phyloP scores from a whole-genome alignment of 2,888 invertebrate genomes.

The Neoaliturus tenellus region DNA sequence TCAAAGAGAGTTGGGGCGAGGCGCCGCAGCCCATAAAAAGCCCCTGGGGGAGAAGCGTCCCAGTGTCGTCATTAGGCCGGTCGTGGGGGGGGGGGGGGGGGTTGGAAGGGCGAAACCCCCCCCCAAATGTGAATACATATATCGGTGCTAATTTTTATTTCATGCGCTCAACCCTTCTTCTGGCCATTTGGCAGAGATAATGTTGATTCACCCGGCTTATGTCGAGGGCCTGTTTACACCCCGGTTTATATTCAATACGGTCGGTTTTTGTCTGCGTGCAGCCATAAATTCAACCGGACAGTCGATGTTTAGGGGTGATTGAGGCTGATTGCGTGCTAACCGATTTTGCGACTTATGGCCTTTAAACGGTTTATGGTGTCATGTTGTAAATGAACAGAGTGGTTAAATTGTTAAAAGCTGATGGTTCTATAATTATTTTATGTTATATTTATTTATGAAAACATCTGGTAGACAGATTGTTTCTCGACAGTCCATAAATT shows the following conservation, averaged over 20 bases:
- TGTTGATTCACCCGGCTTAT: constrained; percentile 31
- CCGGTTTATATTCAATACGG: constrained; percentile 31
- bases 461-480: no score
- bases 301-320: neutral
- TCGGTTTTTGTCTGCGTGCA: neutral
- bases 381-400: no score
- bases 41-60: constrained; percentile 11
- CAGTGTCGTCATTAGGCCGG: constrained; percentile 8
- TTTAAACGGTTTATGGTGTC: no score
- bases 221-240: constrained; percentile 22
- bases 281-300: neutral
- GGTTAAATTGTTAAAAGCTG: no score
- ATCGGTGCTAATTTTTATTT: constrained; percentile 51
- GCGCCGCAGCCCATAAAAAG: constrained; percentile 22
- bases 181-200: constrained; percentile 43
- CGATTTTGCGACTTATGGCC: neutral
- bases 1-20: neutral
- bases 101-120: neutral
- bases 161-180: constrained; percentile 48
- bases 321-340: neutral
- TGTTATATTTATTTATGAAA: no score
- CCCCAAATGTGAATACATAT: constrained; percentile 30
- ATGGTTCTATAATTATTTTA: no score
- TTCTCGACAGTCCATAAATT: no score
- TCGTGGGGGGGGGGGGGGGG: neutral